Evolutionary conservation across 2,888 invertebrate genomes (phyloP), one percentile per base, ranked within the genome.

Genomic region (Polydrusus pterygomalis): DNA sequence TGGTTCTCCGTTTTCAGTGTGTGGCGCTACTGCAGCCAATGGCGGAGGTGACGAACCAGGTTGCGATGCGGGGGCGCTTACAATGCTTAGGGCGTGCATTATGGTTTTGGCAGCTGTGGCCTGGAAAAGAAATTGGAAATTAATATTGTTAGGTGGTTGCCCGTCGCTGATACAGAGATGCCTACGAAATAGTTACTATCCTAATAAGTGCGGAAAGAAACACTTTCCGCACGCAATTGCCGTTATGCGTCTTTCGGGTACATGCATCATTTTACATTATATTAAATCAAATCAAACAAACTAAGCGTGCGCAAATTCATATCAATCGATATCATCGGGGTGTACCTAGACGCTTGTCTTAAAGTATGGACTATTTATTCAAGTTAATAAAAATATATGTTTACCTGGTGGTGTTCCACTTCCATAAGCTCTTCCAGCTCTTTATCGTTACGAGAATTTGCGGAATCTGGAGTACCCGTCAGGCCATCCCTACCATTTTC

Each of bases 51-150:
- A 85, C 6, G 85, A 82, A 25, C 84, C 83, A 51, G 84, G 83
- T 40, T 84, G 83, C 47, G 86, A 81, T n/a, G 85, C 80, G 15
- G 87, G 86, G 34, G 86, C 80, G 85, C 89, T 90, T 78, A 90
- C 90, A 83, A 90, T 89, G 83, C 89, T 89, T 79, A 90, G 85
- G 25, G 90, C 89, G 82, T 89, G 90, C 86, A 90, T 88, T 81
- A 90, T 90, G 83, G 90, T 90, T 54, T 89, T 88, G 81, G 89
- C 89, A 67, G 88, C 86, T 58, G 87, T 83, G 74, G 88, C 75
- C 75, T 74, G 38, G 6, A 69, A 76, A 54, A 49, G 17, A 38
- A 49, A 40, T 5, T 20, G 58, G 1, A 25, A 11, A 43, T 43
- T 10, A 34, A 6, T 34, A 34, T 34, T 34, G 1, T 34, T 8